phyloP scores from a whole-genome alignment of 2,888 invertebrate genomes.

The Pachliopta kotzebuea region DNA sequence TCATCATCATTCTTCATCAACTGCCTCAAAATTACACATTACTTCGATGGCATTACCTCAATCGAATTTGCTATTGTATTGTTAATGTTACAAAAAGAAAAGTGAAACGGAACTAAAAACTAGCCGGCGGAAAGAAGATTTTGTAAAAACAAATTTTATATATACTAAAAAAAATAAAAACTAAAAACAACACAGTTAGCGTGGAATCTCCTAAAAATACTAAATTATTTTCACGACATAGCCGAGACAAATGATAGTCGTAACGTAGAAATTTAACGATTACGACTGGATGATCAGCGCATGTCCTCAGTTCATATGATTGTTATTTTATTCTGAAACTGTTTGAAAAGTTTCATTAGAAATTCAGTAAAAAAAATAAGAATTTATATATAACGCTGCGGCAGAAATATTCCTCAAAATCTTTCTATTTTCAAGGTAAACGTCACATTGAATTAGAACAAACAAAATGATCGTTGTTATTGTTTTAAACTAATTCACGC shows the following conservation, averaged over 20 bases:
- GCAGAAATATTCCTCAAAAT: background rate
- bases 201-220: background rate
- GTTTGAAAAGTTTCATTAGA: background rate
- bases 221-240: background rate
- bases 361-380: background rate
- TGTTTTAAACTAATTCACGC: too few relatives aligned
- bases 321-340: conserved; percentile 1
- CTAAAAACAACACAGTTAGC: background rate
- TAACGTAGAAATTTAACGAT: conserved; percentile 15
- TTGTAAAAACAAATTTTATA: background rate
- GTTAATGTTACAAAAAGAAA: too few relatives aligned
- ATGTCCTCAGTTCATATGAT: background rate
- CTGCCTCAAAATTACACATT: too few relatives aligned
- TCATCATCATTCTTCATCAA: too few relatives aligned
- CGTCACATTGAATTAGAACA: too few relatives aligned
- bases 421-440: too few relatives aligned
- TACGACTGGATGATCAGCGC: background rate
- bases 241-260: conserved; percentile 12
- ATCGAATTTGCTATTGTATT: too few relatives aligned
- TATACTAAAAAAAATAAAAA: too few relatives aligned
- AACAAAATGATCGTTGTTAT: too few relatives aligned
- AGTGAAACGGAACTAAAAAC: background rate
- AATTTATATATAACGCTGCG: background rate
- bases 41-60: too few relatives aligned
- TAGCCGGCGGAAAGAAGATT: background rate